Evolutionary conservation across 2,797 vertebrate species (phyloP).

Genomic region (Sebastes reedi): DNA sequence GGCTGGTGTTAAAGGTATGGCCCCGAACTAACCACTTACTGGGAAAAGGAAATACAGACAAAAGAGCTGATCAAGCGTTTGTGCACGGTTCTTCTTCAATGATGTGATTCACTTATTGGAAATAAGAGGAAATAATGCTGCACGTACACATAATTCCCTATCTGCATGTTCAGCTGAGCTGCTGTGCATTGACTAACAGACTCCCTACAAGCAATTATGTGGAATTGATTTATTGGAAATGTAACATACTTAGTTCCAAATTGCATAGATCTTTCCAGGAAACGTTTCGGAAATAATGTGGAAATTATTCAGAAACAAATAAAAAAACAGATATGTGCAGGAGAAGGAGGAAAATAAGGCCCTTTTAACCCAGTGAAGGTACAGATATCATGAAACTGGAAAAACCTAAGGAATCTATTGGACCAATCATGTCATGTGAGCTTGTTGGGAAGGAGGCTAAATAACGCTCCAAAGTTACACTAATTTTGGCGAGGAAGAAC

Average conservation of each 20-base stretch:
- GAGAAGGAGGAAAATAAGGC: not conserved
- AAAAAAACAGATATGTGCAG: too few relatives aligned
- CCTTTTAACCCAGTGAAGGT: too few relatives aligned
- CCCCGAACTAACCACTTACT: conserved; percentile 3
- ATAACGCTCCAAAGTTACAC: accelerated
- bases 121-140: not conserved
- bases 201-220: not conserved
- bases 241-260: not conserved
- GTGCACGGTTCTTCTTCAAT: not conserved
- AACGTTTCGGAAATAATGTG: not conserved
- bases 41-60: conserved; percentile 50
- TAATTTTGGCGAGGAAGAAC: too few relatives aligned
- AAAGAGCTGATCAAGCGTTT: conserved; percentile 30
- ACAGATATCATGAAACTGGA: too few relatives aligned
- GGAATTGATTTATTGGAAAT: not conserved
- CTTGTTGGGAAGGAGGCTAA: too few relatives aligned
- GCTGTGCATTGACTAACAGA: not conserved
- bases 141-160: accelerated
- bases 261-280: not conserved
- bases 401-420: too few relatives aligned
- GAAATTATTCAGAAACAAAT: not conserved
- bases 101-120: not conserved
- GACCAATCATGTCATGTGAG: too few relatives aligned
- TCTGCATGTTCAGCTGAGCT: not conserved
- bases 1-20: conserved; percentile 13